phyloP scores from a whole-genome alignment of 2,797 vertebrate genomes.

The Euphonia xanthogaster region DNA sequence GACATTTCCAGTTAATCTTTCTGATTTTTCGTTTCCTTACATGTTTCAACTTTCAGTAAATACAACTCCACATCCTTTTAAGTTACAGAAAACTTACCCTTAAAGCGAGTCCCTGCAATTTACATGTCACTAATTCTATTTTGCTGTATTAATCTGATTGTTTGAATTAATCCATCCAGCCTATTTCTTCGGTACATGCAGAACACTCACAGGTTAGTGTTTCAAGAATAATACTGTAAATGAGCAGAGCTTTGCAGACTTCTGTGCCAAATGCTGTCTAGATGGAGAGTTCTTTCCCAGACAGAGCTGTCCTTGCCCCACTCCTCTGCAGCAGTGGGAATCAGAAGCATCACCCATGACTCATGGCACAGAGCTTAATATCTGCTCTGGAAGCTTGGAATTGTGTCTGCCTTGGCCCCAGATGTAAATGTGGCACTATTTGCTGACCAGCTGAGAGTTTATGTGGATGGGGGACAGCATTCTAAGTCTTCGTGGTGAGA shows the following conservation, averaged over 20 bases:
- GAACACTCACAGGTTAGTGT: background rate
- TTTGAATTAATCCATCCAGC: background rate
- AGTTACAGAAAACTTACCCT: background rate
- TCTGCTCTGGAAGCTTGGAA: background rate
- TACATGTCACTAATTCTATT: background rate
- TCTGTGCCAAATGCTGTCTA: accelerated
- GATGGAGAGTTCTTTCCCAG: background rate
- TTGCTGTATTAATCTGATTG: background rate
- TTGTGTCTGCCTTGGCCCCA: background rate
- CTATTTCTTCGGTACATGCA: background rate
- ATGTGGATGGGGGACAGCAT: background rate
- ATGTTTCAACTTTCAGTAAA: background rate
- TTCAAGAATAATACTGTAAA: background rate
- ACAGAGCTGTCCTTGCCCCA: background rate
- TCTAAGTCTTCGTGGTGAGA: background rate
- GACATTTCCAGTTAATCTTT: background rate
- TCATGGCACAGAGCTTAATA: background rate
- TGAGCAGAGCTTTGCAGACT: background rate
- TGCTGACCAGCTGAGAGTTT: background rate
- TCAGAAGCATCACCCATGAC: background rate
- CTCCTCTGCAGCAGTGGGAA: background rate
- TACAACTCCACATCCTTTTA: background rate
- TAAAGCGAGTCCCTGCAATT: background rate
- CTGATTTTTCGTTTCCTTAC: background rate
- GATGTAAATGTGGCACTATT: background rate